These are phyloP conservation scores for Papilio dardanus DNA, from an alignment of 1,140 invertebrate species.

Conservation along the genomic window DNA sequence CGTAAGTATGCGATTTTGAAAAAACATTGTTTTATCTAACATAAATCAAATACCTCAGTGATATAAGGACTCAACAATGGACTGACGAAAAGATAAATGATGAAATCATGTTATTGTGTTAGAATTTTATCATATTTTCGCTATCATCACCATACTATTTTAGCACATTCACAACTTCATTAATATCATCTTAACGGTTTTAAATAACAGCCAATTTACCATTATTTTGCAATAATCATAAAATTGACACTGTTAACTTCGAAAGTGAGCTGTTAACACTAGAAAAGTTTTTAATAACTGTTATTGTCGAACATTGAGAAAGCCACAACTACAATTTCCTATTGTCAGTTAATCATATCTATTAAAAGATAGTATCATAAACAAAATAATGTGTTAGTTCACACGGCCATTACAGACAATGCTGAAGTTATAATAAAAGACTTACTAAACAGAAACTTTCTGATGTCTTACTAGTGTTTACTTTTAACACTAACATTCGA, in stretches of 20 bases:
- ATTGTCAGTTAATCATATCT: background rate
- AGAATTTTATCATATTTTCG: background rate
- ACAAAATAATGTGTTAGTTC: slow-evolving; percentile 29
- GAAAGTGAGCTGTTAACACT: background rate
- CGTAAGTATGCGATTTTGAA: too few species aligned
- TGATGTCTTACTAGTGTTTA: slow-evolving; percentile 26
- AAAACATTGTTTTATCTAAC: background rate
- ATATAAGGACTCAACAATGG: background rate
- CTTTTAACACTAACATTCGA: slow-evolving; percentile 24
- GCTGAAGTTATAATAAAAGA: background rate
- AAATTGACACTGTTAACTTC: background rate
- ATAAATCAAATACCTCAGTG: background rate
- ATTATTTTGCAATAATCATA: background rate
- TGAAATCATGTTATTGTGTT: background rate
- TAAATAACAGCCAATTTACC: background rate
- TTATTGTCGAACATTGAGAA: slow-evolving; percentile 1
- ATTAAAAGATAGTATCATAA: slow-evolving; percentile 21
- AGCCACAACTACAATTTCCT: slow-evolving; percentile 4
- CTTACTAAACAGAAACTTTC: slow-evolving; percentile 8
- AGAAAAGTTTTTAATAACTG: slow-evolving; percentile 2
- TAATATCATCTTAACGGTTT: background rate
- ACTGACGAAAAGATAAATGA: background rate
- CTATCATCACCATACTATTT: background rate
- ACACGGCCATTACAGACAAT: slow-evolving; percentile 13
- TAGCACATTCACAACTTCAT: background rate